phyloP scores from a whole-genome alignment of 92 coral and sea anemone species.

The Ricordea florida region DNA sequence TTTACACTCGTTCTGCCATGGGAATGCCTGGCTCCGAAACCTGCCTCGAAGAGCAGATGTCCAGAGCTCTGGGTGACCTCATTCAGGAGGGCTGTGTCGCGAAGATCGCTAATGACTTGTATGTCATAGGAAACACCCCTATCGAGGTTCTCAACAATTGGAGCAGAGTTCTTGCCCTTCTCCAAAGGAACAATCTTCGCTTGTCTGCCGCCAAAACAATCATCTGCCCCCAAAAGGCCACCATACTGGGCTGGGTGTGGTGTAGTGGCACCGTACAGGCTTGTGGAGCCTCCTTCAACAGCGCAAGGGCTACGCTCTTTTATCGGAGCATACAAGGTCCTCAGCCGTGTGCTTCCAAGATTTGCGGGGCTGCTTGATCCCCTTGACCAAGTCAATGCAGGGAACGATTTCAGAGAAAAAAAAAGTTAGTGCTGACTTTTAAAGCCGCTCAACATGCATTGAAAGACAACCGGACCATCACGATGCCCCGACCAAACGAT shows the following conservation, averaged over 20 bases:
- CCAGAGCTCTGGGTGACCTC: constrained; percentile 1
- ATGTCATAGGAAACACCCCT: constrained; percentile 19
- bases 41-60: constrained; percentile 29
- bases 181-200: constrained; percentile 27
- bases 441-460: background rate
- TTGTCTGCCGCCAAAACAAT: constrained; percentile 24
- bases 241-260: constrained; percentile 29
- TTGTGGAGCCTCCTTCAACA: too few relatives aligned
- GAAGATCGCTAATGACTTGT: constrained; percentile 21
- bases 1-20: constrained; percentile 27
- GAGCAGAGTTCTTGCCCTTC: constrained; percentile 11
- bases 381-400: constrained; percentile 6
- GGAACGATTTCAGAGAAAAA: background rate
- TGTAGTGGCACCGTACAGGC: too few relatives aligned
- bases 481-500: too few relatives aligned
- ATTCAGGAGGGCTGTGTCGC: constrained; percentile 19
- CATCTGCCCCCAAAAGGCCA: constrained; percentile 45
- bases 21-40: constrained; percentile 44
- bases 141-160: constrained; percentile 19
- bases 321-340: constrained; percentile 8
- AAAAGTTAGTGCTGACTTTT: background rate
- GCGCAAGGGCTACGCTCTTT: too few relatives aligned
- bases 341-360: constrained; percentile 18
- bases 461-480: background rate
- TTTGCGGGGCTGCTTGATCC: constrained; percentile 14